Evolutionary conservation across 2,797 vertebrate genomes (phyloP), one percentile per base, ranked within the genome.

Genomic region (Perodicticus potto): DNA sequence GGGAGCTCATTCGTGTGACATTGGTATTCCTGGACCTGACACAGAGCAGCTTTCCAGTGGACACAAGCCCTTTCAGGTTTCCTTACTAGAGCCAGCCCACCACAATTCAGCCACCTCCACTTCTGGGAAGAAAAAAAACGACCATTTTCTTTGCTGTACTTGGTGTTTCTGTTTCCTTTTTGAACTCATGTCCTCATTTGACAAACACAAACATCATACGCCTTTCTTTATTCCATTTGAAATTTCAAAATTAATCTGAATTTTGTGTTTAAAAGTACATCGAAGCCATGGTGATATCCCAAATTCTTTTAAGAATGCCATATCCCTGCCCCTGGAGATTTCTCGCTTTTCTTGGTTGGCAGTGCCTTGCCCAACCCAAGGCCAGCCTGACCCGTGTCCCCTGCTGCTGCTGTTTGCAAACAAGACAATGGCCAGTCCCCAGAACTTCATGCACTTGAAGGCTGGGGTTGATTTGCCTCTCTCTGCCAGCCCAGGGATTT

Each of bases 231-330:
- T 78, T 34, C 45, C 59, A 69, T 73, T 93, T 95, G 78, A 86
- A 89, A 87, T 93, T 94, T 90, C 49, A 53, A 88, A 88, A 73
- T 86, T 86, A 77, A 93, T 88, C 73, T 94, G 77, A 94, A 49
- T 93, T 81, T 95, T 53, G 55, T 67, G 57, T 73, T 81, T 87
- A 94, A 34, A 92, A 91, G 55, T 32, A 65, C 59, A 80, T 92
- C 65, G 91, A 86, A 94, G 83, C 53, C 55, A 67, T 80, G 76
- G 22, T 77, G 57, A 80, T 77, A 63, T 73, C 81, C 77, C 69
- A 57, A 43, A 22, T 57, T 86, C 70, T 87, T 77, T 87, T 80
- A 65, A 69, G 91, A 81, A 11, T 45, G 25, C 23, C 23, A 12
- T 81, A 14, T 40, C 29, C 23, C 27, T 10, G 77, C 63, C 29